phyloP scores from a whole-genome alignment of 2,888 invertebrate genomes.

The Orchesellides sinensis region DNA sequence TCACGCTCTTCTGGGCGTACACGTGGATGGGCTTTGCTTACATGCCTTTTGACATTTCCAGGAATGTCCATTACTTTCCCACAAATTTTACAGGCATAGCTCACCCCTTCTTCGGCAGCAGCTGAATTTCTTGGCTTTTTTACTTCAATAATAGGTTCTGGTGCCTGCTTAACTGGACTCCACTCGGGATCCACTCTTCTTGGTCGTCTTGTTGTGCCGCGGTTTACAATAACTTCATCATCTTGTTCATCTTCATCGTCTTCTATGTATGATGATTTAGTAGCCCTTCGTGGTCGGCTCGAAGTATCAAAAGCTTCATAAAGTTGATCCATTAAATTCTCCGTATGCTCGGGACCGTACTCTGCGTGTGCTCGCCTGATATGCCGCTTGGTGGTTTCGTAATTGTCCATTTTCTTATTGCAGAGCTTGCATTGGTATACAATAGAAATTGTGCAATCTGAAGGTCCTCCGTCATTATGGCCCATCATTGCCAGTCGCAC shows the following conservation, averaged over 20 bases:
- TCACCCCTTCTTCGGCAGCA: background rate
- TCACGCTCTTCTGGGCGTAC: too few relatives aligned
- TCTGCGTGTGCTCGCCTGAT: conserved; percentile 22
- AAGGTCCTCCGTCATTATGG: too few relatives aligned
- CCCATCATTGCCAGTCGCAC: conserved; percentile 22
- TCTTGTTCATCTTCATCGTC: conserved; percentile 26
- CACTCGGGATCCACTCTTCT: background rate
- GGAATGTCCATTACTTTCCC: conserved; percentile 16
- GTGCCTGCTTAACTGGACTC: conserved; percentile 13
- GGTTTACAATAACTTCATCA: conserved; percentile 18
- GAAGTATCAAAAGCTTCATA: background rate
- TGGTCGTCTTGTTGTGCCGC: background rate
- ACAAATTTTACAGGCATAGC: conserved; percentile 21
- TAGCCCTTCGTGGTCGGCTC: background rate
- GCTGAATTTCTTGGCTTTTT: background rate
- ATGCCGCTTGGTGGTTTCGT: conserved; percentile 11
- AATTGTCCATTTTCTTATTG: conserved; percentile 19
- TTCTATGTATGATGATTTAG: too few relatives aligned
- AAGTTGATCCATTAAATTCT: conserved; percentile 8
- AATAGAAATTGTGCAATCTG: background rate
- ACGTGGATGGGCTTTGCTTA: conserved; percentile 24
- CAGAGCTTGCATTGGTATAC: conserved; percentile 51
- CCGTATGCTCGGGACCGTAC: conserved; percentile 36
- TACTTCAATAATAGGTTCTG: background rate
- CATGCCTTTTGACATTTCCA: conserved; percentile 27